These are phyloP conservation scores for Geophilus truncorum DNA, from an alignment of 2,888 invertebrate species.

Conservation along the genomic window DNA sequence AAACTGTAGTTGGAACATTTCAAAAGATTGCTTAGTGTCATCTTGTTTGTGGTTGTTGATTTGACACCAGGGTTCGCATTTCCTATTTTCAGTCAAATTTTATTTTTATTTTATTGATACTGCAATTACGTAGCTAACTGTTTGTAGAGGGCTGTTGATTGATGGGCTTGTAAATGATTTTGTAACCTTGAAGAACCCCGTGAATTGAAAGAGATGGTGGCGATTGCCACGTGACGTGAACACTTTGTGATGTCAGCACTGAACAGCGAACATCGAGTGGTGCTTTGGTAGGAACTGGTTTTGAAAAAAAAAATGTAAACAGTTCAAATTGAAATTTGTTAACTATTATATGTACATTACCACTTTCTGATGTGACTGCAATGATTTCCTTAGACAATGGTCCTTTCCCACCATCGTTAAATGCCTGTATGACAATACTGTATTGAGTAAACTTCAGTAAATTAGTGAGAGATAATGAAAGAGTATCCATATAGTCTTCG, in stretches of 20 bases:
- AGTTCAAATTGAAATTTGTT: too few relatives aligned
- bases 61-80: neutral
- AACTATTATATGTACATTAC: conserved; percentile 39
- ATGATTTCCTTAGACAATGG: conserved; percentile 45
- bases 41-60: neutral
- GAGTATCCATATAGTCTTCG: neutral
- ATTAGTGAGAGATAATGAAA: neutral
- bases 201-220: conserved; percentile 48
- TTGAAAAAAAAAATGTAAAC: neutral
- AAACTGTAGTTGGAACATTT: conserved; percentile 49
- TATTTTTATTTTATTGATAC: conserved; percentile 40
- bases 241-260: conserved; percentile 44
- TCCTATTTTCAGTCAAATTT: conserved; percentile 36
- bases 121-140: too few relatives aligned
- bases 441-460: conserved; percentile 45
- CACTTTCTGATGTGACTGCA: conserved; percentile 47
- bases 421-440: conserved; percentile 47
- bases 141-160: neutral
- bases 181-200: conserved; percentile 49
- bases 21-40: conserved; percentile 39
- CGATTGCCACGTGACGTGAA: conserved; percentile 48
- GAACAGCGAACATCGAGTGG: conserved; percentile 46
- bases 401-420: conserved; percentile 47
- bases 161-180: conserved; percentile 44
- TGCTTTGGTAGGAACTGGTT: conserved; percentile 47